Evolutionary conservation across 2,113 vertebrate species (phyloP).

Genomic region (Mobula hypostoma): DNA sequence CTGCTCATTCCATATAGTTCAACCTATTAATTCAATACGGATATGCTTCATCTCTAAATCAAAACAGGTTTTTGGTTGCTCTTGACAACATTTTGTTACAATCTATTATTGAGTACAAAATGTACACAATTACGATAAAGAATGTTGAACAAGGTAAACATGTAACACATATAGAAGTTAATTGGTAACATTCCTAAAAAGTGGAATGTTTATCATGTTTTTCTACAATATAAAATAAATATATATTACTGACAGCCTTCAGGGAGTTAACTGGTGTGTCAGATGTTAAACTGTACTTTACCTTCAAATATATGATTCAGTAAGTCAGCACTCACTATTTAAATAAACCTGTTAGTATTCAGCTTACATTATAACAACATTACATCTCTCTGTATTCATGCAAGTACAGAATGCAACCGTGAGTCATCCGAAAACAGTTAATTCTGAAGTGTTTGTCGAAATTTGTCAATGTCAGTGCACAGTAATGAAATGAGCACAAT

Average conservation of each 20-base stretch:
- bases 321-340: neutral
- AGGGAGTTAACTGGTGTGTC: neutral
- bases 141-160: neutral
- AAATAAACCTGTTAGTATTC: neutral
- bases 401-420: neutral
- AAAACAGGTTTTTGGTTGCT: neutral
- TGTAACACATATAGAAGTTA: neutral
- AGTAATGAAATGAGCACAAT: constrained; percentile 6
- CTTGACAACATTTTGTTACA: neutral
- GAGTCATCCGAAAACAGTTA: neutral
- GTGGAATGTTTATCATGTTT: neutral
- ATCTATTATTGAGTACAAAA: neutral
- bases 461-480: neutral
- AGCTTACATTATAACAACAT: neutral
- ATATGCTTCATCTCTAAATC: neutral
- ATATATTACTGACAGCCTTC: neutral
- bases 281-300: neutral
- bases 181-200: neutral
- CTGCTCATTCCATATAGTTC: too few relatives aligned
- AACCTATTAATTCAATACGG: neutral
- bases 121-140: neutral
- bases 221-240: neutral
- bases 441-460: neutral
- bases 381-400: neutral
- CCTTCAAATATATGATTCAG: neutral